These are phyloP conservation scores for Zoanthus sansibaricus DNA, from an alignment of 92 coral and sea anemone genomes.

Conservation along the genomic window DNA sequence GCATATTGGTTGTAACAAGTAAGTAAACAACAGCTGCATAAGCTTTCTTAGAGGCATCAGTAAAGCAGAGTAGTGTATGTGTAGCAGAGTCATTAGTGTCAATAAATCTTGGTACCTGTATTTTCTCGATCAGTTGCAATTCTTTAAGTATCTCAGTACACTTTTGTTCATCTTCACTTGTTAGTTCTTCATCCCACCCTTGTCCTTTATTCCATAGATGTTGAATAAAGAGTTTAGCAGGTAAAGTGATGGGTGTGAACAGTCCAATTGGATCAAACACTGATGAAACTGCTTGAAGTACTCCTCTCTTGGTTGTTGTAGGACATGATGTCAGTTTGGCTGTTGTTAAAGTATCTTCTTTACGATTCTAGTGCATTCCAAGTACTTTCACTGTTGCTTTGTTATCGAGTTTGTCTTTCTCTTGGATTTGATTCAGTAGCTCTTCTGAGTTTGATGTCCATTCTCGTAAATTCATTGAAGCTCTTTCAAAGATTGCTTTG, in stretches of 20 bases:
- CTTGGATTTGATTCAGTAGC: conserved; percentile 36
- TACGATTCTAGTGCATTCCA: conserved; percentile 54
- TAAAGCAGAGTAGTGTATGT: conserved; percentile 34
- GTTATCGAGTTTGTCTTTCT: conserved; percentile 28
- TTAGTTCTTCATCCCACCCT: conserved; percentile 39
- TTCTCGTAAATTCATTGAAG: conserved; percentile 61
- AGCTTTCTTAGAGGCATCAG: conserved; percentile 19
- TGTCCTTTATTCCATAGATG: conserved; percentile 41
- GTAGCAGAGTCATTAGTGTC: neutral
- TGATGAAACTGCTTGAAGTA: neutral
- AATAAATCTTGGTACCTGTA: conserved; percentile 1
- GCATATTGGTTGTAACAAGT: conserved; percentile 19
- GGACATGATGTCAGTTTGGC: neutral
- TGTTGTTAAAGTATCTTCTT: conserved; percentile 26
- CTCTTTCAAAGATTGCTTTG: conserved; percentile 33
- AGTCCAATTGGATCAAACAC: neutral
- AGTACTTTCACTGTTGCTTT: conserved; percentile 40
- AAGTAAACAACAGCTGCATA: conserved; percentile 25
- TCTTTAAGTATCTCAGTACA: neutral
- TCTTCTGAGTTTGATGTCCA: conserved; percentile 63
- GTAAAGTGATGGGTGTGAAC: conserved; percentile 38
- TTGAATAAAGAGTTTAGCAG: conserved; percentile 44
- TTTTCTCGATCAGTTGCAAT: neutral
- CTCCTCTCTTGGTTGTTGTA: neutral
- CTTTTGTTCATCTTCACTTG: conserved; percentile 13